These are phyloP conservation scores for Cotesia vestalis DNA, from an alignment of 1,140 invertebrate genomes.

Conservation along the genomic window DNA sequence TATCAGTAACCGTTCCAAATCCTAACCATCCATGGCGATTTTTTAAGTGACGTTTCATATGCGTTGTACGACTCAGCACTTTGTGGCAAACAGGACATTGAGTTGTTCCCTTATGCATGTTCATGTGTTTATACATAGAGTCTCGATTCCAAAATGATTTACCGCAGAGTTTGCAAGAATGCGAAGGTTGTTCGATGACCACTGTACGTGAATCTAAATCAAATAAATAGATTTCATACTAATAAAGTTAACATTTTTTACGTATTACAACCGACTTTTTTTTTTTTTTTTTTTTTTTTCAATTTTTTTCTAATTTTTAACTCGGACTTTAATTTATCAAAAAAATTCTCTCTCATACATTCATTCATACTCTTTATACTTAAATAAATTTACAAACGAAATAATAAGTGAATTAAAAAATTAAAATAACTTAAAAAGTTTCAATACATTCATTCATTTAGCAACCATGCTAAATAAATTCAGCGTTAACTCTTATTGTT, in stretches of 20 bases:
- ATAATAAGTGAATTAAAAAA: slow-evolving; percentile 24
- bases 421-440: slow-evolving; percentile 5
- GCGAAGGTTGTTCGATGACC: slow-evolving; percentile 66
- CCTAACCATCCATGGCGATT: slow-evolving; percentile 64
- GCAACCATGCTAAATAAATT: slow-evolving; percentile 40
- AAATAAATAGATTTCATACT: slow-evolving; percentile 58
- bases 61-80: slow-evolving; percentile 65
- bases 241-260: slow-evolving; percentile 23
- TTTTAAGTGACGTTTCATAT: slow-evolving; percentile 66
- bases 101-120: slow-evolving; percentile 67
- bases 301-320: slow-evolving; percentile 30
- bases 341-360: slow-evolving; percentile 3
- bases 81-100: slow-evolving; percentile 67
- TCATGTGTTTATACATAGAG: slow-evolving; percentile 69
- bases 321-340: background rate
- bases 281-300: background rate
- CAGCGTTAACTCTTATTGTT: background rate
- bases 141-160: slow-evolving; percentile 67
- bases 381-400: slow-evolving; percentile 7
- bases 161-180: slow-evolving; percentile 67
- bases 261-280: slow-evolving; percentile 15
- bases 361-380: slow-evolving; percentile 25
- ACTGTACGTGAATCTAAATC: slow-evolving; percentile 66
- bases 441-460: slow-evolving; percentile 22
- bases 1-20: slow-evolving; percentile 40